Conservation (phyloP, 2,113 vertebrate genomes). For the Aplodontia rufa region DNA sequence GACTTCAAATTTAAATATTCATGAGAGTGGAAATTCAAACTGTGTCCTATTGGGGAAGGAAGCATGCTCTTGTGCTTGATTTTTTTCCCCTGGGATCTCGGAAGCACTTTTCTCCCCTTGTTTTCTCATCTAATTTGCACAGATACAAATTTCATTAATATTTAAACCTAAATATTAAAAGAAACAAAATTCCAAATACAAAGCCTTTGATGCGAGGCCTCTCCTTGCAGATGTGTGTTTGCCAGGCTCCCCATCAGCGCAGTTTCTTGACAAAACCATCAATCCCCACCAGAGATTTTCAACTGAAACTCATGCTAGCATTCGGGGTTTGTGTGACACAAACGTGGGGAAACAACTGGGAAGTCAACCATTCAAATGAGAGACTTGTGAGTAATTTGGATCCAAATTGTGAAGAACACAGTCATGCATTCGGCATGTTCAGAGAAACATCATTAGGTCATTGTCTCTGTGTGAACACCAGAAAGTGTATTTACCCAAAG, state of each 20-base stretch:
- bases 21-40: slow-evolving; percentile 48
- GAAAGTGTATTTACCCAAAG: background rate
- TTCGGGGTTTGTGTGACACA: background rate
- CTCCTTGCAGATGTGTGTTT: background rate
- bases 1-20: slow-evolving; percentile 60
- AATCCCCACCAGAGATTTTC: background rate
- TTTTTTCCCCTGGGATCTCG: slow-evolving; percentile 34
- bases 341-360: background rate
- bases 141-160: slow-evolving; percentile 68
- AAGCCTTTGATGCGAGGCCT: background rate
- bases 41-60: background rate
- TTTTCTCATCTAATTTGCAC: slow-evolving; percentile 68
- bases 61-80: background rate
- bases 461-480: background rate
- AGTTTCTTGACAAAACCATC: background rate
- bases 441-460: background rate
- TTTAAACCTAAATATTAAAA: slow-evolving; percentile 64
- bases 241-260: background rate
- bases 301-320: background rate
- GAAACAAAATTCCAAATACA: slow-evolving; percentile 43
- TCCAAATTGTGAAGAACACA: background rate
- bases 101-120: slow-evolving; percentile 41
- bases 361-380: background rate
- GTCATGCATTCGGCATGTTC: background rate
- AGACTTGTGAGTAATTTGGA: background rate